phyloP scores from a whole-genome alignment of 92 coral and sea anemone genomes.

The Bergia sp. region DNA sequence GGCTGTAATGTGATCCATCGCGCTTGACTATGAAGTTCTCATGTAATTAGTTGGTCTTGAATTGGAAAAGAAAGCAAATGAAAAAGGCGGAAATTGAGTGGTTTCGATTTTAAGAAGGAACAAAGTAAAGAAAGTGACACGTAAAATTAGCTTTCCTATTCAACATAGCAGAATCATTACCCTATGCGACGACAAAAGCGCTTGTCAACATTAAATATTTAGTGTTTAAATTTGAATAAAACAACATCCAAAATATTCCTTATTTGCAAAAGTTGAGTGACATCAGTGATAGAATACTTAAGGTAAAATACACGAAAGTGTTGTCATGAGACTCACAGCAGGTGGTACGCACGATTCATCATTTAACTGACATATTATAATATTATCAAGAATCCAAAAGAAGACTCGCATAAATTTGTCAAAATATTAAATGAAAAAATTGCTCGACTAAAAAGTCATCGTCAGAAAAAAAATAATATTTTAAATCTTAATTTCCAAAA shows the following conservation, averaged over 20 bases:
- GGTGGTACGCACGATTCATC: not conserved
- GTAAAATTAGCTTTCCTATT: not conserved
- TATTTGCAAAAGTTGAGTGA: constrained; percentile 1
- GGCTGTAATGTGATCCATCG: not conserved
- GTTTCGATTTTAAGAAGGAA: not conserved
- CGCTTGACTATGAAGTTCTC: not conserved
- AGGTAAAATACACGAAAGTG: not conserved
- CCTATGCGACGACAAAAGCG: too few species aligned
- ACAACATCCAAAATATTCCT: not conserved
- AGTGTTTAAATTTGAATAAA: constrained; percentile 3
- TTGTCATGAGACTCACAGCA: not conserved
- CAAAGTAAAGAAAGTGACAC: not conserved
- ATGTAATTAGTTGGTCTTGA: not conserved
- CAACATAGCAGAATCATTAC: not conserved
- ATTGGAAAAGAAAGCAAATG: not conserved
- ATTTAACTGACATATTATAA: not conserved
- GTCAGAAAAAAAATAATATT: too few species aligned
- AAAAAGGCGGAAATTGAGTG: not conserved
- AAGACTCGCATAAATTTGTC: too few species aligned
- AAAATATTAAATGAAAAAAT: too few species aligned
- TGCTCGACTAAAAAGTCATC: too few species aligned
- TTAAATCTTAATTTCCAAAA: too few species aligned
- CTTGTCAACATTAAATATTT: constrained; percentile 24
- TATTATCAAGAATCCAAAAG: not conserved
- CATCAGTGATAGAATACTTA: not conserved